Evolutionary conservation across 2,888 invertebrate species (phyloP).

Genomic region (Drosophila neoperkinsi): DNA sequence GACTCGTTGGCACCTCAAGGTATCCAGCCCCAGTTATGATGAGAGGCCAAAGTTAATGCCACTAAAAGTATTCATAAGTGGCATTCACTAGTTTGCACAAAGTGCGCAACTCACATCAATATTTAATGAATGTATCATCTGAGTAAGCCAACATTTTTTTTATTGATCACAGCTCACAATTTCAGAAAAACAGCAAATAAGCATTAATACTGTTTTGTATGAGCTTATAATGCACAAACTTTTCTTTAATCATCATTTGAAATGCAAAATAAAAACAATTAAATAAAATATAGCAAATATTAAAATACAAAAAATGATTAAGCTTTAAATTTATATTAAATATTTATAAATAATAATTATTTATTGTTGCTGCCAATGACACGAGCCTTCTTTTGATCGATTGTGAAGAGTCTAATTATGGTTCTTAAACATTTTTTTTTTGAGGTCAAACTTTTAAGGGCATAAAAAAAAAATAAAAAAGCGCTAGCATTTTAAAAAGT

Average conservation of each 20-base stretch:
- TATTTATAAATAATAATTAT: background rate
- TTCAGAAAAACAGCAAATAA: no score
- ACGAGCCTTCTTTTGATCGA: background rate
- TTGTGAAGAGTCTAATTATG: background rate
- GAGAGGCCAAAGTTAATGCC: conserved; percentile 26
- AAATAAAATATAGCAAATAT: no score
- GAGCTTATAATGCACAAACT: background rate
- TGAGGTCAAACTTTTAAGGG: no score
- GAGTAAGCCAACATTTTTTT: no score
- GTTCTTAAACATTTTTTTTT: no score
- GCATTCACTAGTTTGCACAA: conserved; percentile 28
- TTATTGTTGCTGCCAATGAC: background rate
- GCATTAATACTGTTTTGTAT: background rate
- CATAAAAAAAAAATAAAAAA: no score
- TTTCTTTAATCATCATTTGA: background rate
- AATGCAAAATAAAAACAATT: background rate
- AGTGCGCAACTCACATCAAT: conserved; percentile 5
- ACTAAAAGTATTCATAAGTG: conserved; percentile 28
- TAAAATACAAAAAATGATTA: no score
- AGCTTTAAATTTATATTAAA: no score
- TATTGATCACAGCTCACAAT: no score
- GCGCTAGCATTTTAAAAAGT: background rate
- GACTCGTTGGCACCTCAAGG: conserved; percentile 17
- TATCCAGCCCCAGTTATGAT: conserved; percentile 19
- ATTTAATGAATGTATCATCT: background rate